These are phyloP conservation scores for Platichthys flesus DNA, from an alignment of 2,113 vertebrate genomes.

Conservation along the genomic window DNA sequence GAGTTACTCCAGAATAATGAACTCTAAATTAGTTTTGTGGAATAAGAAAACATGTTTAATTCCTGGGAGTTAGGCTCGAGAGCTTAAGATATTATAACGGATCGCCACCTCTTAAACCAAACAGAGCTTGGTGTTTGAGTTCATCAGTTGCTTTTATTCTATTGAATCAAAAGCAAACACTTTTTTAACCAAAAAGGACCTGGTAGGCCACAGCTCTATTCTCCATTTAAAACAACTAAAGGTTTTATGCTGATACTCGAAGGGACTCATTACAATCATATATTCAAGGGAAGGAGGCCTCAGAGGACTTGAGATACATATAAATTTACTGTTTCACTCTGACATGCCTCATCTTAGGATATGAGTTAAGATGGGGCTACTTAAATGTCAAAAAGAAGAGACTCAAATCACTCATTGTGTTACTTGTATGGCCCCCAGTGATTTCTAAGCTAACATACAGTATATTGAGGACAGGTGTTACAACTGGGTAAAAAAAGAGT, in stretches of 20 bases:
- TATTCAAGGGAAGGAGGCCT: neutral
- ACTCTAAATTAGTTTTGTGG: neutral
- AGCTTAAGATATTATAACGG: neutral
- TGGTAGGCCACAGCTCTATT: neutral
- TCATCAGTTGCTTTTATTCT: neutral
- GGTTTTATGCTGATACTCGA: neutral
- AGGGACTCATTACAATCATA: conserved; percentile 1
- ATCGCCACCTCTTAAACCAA: neutral
- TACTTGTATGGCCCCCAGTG: no score
- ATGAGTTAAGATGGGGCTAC: conserved; percentile 25
- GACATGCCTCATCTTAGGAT: conserved; percentile 23
- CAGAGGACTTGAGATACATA: neutral
- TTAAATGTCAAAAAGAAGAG: no score
- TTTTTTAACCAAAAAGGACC: neutral
- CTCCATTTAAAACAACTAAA: neutral
- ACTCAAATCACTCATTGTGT: no score
- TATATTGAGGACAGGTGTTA: no score
- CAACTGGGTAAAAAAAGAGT: no score
- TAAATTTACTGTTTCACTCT: conserved; percentile 14
- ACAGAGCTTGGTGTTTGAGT: neutral
- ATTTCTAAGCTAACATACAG: no score
- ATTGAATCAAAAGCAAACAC: no score
- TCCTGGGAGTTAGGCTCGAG: neutral
- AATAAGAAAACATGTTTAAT: neutral
- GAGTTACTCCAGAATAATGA: neutral